Percentiles rank a stretch among this genome's conserved stretches.
Evolutionary conservation across 2,888 invertebrate genomes (phyloP).

Genomic region (Rosalia funebris): DNA sequence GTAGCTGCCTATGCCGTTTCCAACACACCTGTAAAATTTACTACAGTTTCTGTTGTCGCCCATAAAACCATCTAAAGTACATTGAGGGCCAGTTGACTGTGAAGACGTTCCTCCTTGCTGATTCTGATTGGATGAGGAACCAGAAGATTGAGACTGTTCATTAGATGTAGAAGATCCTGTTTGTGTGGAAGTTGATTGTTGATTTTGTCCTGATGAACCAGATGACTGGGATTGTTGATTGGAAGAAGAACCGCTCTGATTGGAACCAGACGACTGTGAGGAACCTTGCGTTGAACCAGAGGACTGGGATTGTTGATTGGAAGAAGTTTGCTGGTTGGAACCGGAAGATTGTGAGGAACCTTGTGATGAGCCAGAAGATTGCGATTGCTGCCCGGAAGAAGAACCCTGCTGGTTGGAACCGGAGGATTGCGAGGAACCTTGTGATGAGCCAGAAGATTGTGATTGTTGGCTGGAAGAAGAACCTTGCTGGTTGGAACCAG

Average conservation of each 20-base stretch:
- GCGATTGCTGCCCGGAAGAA: too few relatives aligned
- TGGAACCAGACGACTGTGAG: slow-evolving; percentile 14
- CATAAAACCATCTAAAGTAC: slow-evolving; percentile 76
- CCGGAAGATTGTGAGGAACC: slow-evolving; percentile 33
- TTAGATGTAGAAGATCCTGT: slow-evolving; percentile 24
- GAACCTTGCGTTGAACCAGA: slow-evolving; percentile 32
- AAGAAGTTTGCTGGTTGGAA: slow-evolving; percentile 35
- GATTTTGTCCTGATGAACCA: slow-evolving; percentile 24
- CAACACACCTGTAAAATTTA: slow-evolving; percentile 82
- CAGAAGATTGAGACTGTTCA: slow-evolving; percentile 27
- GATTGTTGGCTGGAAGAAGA: too few relatives aligned
- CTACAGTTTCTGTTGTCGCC: slow-evolving; percentile 75
- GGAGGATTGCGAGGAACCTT: too few relatives aligned
- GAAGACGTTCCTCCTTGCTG: neutral
- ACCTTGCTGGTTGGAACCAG: too few relatives aligned
- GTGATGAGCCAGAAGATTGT: too few relatives aligned
- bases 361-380: slow-evolving; percentile 39
- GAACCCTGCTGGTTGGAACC: too few relatives aligned
- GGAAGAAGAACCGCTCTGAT: neutral
- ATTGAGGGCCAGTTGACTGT: too few relatives aligned
- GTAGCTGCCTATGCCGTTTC: slow-evolving; percentile 69
- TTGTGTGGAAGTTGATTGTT: slow-evolving; percentile 28
- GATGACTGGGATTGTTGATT: neutral
- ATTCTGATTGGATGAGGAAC: slow-evolving; percentile 1
- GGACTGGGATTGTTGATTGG: slow-evolving; percentile 23